Base-by-base conservation (phyloP, 2,888 invertebrate species). In the Fragum sueziense region DNA sequence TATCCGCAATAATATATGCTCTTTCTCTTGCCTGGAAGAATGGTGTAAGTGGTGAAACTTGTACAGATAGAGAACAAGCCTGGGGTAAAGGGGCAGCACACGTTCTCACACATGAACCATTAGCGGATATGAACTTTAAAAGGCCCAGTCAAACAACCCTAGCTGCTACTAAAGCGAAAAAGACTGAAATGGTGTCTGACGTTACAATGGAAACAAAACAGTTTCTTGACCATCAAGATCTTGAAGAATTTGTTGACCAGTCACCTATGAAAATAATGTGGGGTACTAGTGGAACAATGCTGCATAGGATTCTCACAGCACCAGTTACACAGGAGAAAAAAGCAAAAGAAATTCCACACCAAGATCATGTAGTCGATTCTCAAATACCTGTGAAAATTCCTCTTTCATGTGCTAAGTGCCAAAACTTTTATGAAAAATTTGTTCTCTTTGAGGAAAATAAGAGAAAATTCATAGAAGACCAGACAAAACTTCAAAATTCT, bases 1-100 rank as follows among this genome's bases (percentile, higher is more conserved):
- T 76, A 20, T 76, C 75, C 9, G 70, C 75, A 1, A 52, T 76
- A 4, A 6, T 70, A 25, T 76, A 76, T 70, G 75, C 70, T n/a
- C 22, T 76, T 7, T 2, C 33, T 34, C 27, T 70, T 20, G 70
- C 70, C 41, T 62, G 62, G 70, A 34, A 9, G 1, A 54, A 65
- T 76, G 76, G 65, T n/a, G 31, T 76, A 9, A 62, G 62, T 52
- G 65, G 62, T 51, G 41, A 62, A 34, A 57, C 70, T 4, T 76
- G 70, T 29, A 76, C 76, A 37, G 76, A 76, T 14, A 22, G 47
- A 27, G 11, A 25, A 37, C 54, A 52, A 11, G 27, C 47, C 2
- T 69, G 69, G 75, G 75, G 69, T n/a, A 57, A 52, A 31, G 69
- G 57, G 29, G 59, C 72, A 1, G 31, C 68, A 9, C 54, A 77